Percentiles rank a stretch among this genome's conserved stretches.
Conservation (phyloP, 2,113 vertebrate species). For the Phainopepla nitens region DNA sequence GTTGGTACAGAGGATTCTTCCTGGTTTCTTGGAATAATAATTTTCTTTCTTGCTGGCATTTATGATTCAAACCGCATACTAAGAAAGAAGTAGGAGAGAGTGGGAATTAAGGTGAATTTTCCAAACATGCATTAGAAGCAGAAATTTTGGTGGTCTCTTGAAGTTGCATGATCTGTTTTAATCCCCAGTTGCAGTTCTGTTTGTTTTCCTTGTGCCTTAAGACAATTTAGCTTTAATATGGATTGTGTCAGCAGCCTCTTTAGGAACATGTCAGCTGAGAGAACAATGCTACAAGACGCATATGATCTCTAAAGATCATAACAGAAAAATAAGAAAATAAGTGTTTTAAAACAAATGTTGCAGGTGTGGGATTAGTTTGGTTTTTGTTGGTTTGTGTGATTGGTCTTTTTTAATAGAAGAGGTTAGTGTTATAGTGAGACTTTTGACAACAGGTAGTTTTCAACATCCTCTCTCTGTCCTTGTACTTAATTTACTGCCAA, state of each 20-base stretch:
- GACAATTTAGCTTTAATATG: background rate
- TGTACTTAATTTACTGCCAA: background rate
- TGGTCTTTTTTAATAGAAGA: background rate
- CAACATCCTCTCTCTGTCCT: background rate
- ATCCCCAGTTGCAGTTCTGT: background rate
- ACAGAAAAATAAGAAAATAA: background rate
- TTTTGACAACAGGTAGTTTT: background rate
- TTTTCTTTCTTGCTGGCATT: background rate
- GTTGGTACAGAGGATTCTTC: background rate
- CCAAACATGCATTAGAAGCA: background rate
- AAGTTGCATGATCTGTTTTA: background rate
- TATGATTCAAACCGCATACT: background rate
- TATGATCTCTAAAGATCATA: background rate
- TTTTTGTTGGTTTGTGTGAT: background rate
- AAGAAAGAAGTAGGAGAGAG: background rate
- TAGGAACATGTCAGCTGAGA: background rate
- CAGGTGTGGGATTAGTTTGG: background rate
- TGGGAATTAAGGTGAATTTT: background rate
- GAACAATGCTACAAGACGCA: background rate
- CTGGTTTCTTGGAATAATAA: background rate
- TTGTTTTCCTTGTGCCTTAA: background rate
- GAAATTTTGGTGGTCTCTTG: background rate
- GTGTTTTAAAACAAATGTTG: background rate
- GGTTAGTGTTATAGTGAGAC: background rate
- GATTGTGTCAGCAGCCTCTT: background rate